phyloP scores from a whole-genome alignment of 1,140 invertebrate genomes.

The Amyelois transitella region DNA sequence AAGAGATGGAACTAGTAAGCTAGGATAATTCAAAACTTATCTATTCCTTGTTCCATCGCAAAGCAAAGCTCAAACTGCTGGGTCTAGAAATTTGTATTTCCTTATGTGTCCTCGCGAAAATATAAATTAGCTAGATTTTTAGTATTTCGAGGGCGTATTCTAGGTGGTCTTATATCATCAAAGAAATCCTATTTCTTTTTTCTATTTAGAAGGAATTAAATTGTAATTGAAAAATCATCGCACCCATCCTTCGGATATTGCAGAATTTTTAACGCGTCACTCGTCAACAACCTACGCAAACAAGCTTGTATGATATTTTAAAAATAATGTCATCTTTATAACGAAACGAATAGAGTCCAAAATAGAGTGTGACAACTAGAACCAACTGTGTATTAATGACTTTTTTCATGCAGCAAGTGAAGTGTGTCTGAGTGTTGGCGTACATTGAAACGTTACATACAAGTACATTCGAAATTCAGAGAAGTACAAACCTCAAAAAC shows the following conservation, averaged over 20 bases:
- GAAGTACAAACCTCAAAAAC: not conserved
- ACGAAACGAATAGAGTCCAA: not conserved
- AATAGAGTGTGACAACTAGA: not conserved
- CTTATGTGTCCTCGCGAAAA: too few relatives aligned
- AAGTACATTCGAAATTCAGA: not conserved
- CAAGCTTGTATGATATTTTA: not conserved
- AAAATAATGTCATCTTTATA: not conserved
- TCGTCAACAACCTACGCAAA: not conserved
- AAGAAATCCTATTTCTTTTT: too few relatives aligned
- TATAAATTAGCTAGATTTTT: too few relatives aligned
- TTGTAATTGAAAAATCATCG: slow-evolving; percentile 5
- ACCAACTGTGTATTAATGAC: not conserved
- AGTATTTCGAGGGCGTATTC: too few relatives aligned
- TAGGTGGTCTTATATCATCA: too few relatives aligned
- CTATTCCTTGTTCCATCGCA: too few relatives aligned
- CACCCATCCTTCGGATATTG: slow-evolving; percentile 2
- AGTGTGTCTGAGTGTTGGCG: slow-evolving; percentile 25
- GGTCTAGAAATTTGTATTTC: too few relatives aligned
- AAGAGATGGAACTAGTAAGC: too few relatives aligned
- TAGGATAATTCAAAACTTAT: too few relatives aligned
- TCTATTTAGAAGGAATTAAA: too few relatives aligned
- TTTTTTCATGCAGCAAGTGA: slow-evolving; percentile 3
- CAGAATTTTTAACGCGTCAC: slow-evolving; percentile 12
- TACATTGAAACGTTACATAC: slow-evolving; percentile 3
- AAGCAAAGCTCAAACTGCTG: too few relatives aligned